Base-by-base conservation (phyloP, 37 sponge, comb jelly and placozoan species). In the Tethya wilhelma region DNA sequence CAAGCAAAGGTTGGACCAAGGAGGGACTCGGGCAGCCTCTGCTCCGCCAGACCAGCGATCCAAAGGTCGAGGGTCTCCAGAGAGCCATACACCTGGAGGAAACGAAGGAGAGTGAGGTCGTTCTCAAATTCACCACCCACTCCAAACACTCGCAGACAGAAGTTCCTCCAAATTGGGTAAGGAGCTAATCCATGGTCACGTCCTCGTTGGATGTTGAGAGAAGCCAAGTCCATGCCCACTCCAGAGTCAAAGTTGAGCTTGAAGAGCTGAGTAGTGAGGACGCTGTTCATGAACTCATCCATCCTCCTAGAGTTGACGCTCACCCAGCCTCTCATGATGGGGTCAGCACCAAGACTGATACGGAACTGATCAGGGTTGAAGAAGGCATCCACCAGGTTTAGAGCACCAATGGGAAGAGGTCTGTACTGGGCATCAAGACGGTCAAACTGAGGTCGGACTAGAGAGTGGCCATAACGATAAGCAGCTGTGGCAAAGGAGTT, bases 1-100 rank as follows among this genome's bases (percentile, higher is more conserved):
- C 97, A 97, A n/a, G 94, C 79, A 68, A 91, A 90, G 5, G 94
- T 93, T 22, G 94, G 70, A 22, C 97, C 97, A 6, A 97, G 65
- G 9, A 93, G 66, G 26, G 84, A 64, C 11, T 84, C 93, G 19
- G 80, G 77, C 0, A 97, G 63, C 45, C 86, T 77, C 23, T 68
- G 44, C 77, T 97, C 97, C 3, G 92, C 82, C 31, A 93, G 38
- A 9, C 94, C 94, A 23, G 86, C 92, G 0, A 89, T 64, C 84
- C 92, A 97, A 25, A 89, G 77, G 49, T 97, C 97, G 5, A 86
- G 55, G 28, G 44, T 73, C 32, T 83, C 80, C 20, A 82, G 64
- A 4, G 75, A 64, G 22, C 90, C 87, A 40, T 90, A 90, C 36
- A 90, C 59, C 56, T 74, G 46, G 20, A 80, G 67, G 37, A 94